phyloP scores from a whole-genome alignment of 2,797 vertebrate species.

The Oreochromis mossambicus region DNA sequence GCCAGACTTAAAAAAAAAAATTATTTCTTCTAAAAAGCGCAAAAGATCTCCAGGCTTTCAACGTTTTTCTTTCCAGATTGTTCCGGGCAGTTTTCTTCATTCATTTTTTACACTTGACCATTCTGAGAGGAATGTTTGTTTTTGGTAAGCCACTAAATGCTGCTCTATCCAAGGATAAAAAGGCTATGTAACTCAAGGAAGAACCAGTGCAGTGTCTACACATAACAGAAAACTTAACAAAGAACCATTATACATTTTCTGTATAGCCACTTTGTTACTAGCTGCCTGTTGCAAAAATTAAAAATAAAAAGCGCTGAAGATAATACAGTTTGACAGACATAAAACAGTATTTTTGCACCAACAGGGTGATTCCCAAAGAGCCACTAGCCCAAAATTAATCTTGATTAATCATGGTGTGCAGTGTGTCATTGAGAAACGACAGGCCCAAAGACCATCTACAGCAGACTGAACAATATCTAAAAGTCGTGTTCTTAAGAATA shows the following conservation, averaged over 20 bases:
- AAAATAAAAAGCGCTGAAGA: background rate
- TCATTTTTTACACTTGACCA: background rate
- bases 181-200: rapidly evolving
- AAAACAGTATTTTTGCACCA: background rate
- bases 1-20: background rate
- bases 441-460: background rate
- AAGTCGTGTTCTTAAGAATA: background rate
- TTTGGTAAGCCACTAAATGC: background rate
- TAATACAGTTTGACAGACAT: background rate
- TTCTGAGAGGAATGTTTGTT: background rate
- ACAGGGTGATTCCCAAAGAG: background rate
- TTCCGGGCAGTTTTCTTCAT: background rate
- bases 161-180: background rate
- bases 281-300: background rate
- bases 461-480: background rate
- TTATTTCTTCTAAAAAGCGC: background rate
- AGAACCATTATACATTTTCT: background rate
- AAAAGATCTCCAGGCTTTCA: background rate
- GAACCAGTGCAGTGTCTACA: background rate
- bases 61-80: background rate
- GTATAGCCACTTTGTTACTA: background rate
- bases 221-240: background rate
- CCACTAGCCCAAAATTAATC: background rate
- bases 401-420: background rate
- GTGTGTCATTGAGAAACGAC: background rate